These are phyloP conservation scores for Crax fasciolata DNA, from an alignment of 2,797 vertebrate genomes.

Conservation along the genomic window DNA sequence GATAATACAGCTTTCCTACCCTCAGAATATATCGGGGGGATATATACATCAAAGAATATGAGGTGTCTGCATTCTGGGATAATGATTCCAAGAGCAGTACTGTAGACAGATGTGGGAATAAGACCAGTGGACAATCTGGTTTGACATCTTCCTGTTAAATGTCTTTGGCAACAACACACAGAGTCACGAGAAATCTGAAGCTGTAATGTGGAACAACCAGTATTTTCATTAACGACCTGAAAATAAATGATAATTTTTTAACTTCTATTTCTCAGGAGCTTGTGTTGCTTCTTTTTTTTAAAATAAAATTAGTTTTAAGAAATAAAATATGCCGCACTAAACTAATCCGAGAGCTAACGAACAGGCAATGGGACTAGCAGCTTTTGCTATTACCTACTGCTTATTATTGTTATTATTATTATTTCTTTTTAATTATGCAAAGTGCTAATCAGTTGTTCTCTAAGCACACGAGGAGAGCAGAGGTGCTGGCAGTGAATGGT, in stretches of 20 bases:
- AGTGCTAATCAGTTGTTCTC: conserved; percentile 91
- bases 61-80: neutral
- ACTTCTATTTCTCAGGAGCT: neutral
- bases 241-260: conserved; percentile 9
- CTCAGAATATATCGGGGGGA: neutral
- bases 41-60: neutral
- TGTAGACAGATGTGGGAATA: neutral
- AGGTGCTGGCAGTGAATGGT: conserved; percentile 87
- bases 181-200: neutral
- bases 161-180: neutral
- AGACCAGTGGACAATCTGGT: neutral
- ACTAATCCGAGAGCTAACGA: conserved; percentile 81
- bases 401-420: conserved; percentile 91
- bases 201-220: neutral
- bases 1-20: neutral
- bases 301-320: conserved; percentile 74
- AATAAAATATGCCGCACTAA: conserved; percentile 72
- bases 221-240: neutral
- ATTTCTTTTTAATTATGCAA: conserved; percentile 92
- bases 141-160: neutral
- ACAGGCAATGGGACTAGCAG: conserved; percentile 83
- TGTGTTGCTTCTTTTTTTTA: conserved; percentile 56
- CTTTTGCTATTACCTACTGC: conserved; percentile 88
- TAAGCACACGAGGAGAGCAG: conserved; percentile 88
- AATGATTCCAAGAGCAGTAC: neutral